Conservation (phyloP, 2,888 invertebrate genomes). For the Microplitis manilae region DNA sequence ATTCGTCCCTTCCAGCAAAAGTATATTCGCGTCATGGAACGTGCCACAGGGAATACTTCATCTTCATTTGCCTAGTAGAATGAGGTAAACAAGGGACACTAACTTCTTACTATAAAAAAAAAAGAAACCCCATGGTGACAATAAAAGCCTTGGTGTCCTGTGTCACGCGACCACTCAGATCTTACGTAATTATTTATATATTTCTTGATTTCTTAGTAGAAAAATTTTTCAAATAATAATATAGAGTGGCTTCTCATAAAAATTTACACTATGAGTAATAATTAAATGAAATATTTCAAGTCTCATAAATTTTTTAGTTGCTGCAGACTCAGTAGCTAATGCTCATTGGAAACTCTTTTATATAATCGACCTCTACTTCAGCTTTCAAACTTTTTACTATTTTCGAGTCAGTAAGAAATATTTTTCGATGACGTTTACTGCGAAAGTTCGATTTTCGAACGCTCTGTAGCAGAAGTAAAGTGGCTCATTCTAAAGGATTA, state of each 20-base stretch:
- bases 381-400: background rate
- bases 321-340: too few relatives aligned
- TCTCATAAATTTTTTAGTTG: background rate
- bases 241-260: too few relatives aligned
- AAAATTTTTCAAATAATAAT: background rate
- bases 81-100: conserved; percentile 29
- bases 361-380: background rate
- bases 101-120: background rate
- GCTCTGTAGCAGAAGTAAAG: background rate
- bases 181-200: conserved; percentile 26
- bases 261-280: too few relatives aligned
- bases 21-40: conserved; percentile 31
- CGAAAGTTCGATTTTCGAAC: conserved; percentile 22
- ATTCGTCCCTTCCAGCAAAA: conserved; percentile 19
- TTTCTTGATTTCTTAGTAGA: background rate
- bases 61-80: conserved; percentile 63
- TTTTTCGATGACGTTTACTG: background rate
- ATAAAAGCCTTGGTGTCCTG: conserved; percentile 64
- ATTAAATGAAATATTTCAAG: background rate
- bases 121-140: conserved; percentile 65
- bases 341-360: too few relatives aligned
- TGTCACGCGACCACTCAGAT: conserved; percentile 53
- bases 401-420: too few relatives aligned
- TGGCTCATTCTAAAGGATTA: conserved; percentile 29
- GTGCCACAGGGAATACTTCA: conserved; percentile 53